These are phyloP conservation scores for Theocolax elegans DNA, from an alignment of 1,140 invertebrate genomes.

Conservation along the genomic window DNA sequence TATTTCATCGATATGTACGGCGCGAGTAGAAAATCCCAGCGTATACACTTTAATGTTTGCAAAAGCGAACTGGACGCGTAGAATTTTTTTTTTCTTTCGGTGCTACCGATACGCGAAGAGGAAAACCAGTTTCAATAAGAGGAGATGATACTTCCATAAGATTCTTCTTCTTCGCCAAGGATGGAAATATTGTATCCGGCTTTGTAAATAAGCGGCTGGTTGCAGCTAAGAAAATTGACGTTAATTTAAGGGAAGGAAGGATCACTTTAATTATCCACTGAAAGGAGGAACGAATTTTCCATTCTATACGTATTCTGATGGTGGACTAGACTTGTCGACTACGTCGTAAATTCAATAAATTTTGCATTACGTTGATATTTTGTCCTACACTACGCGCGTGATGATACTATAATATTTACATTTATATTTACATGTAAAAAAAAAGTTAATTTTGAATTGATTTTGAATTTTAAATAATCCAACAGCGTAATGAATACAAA, in stretches of 20 bases:
- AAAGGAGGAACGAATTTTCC: neutral
- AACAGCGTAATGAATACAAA: no score
- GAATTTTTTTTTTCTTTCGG: neutral
- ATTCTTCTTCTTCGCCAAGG: neutral
- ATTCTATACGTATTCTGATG: neutral
- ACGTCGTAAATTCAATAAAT: no score
- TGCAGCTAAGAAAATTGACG: neutral
- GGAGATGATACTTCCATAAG: neutral
- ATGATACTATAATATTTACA: no score
- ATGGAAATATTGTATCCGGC: neutral
- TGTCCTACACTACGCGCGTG: no score
- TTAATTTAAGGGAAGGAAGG: neutral
- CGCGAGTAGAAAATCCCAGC: slow-evolving; percentile 2
- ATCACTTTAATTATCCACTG: neutral
- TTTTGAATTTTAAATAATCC: no score
- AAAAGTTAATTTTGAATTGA: no score
- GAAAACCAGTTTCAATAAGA: slow-evolving; percentile 12
- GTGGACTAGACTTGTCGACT: no score
- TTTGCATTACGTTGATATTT: no score
- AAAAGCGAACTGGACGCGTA: neutral
- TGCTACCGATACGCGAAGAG: neutral
- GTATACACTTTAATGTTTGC: neutral
- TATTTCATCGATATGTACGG: neutral
- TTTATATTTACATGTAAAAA: no score
- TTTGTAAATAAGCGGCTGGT: neutral